Conservation (phyloP, 92 coral and sea anemone species). For the Palythoa caribaeorum region DNA sequence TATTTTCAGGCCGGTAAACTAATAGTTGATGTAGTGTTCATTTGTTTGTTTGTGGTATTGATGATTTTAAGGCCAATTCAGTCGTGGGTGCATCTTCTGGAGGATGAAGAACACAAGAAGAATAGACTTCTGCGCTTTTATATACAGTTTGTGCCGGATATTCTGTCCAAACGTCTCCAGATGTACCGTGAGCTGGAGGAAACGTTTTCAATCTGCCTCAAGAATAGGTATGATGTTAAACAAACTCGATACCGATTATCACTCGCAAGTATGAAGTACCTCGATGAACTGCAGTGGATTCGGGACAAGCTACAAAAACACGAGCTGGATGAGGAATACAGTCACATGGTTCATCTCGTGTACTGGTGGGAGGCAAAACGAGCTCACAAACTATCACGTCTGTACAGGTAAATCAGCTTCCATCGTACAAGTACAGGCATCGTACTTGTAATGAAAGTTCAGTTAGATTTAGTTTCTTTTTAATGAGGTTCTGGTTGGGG, state of each 20-base stretch:
- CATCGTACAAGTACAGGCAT: not conserved
- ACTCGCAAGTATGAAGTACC: conserved; percentile 67
- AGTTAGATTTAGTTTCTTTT: not conserved
- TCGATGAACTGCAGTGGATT: conserved; percentile 84
- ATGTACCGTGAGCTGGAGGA: conserved; percentile 93
- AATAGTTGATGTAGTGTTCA: conserved; percentile 82
- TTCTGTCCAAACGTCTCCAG: conserved; percentile 74
- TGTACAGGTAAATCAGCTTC: conserved; percentile 51
- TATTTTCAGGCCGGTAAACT: conserved; percentile 74
- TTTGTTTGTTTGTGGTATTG: conserved; percentile 81
- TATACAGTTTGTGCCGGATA: conserved; percentile 90
- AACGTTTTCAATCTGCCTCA: conserved; percentile 84
- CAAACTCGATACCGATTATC: conserved; percentile 66
- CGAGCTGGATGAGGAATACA: conserved; percentile 80
- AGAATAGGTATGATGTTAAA: conserved; percentile 48
- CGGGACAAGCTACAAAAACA: conserved; percentile 77
- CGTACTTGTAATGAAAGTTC: not conserved
- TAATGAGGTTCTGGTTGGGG: too few relatives aligned
- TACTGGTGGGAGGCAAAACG: conserved; percentile 93
- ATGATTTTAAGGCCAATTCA: conserved; percentile 93
- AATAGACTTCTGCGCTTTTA: conserved; percentile 81
- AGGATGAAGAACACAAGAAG: conserved; percentile 92
- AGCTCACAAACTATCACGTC: conserved; percentile 80
- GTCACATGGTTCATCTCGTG: conserved; percentile 76
- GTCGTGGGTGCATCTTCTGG: conserved; percentile 95